Evolutionary conservation across 2,888 invertebrate genomes (phyloP).

Genomic region (Caenorhabditis macrosperma): DNA sequence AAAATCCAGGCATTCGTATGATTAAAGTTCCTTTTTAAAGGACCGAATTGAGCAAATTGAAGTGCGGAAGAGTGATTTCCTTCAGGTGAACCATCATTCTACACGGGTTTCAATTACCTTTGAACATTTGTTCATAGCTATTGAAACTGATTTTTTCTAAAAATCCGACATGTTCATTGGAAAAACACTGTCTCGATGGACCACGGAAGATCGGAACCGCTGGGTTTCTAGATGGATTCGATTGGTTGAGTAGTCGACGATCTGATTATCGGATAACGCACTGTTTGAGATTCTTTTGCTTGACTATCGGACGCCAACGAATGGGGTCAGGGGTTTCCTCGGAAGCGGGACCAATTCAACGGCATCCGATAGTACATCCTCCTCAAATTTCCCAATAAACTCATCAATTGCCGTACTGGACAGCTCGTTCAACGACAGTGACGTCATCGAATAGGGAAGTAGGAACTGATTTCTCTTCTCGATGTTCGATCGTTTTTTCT

Average conservation of each 20-base stretch:
- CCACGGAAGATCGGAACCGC: not conserved
- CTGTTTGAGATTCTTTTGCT: not conserved
- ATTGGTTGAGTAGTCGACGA: not conserved
- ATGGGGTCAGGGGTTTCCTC: no score
- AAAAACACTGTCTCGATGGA: not conserved
- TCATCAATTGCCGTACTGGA: conserved; percentile 12
- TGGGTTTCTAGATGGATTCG: not conserved
- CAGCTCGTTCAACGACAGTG: not conserved
- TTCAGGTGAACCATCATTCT: no score
- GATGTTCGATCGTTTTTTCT: no score
- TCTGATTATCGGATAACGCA: not conserved
- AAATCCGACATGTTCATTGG: not conserved
- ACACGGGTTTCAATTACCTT: no score
- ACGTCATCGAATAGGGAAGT: not conserved
- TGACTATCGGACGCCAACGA: not conserved
- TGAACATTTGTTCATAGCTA: no score
- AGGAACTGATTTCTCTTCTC: no score
- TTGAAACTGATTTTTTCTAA: no score
- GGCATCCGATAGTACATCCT: not conserved
- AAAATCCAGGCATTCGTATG: no score
- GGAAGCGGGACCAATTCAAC: no score
- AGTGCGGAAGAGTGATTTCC: no score
- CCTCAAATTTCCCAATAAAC: conserved; percentile 8
- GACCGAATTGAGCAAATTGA: no score
- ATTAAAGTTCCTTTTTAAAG: no score